These are phyloP conservation scores for Tympanuchus pallidicinctus DNA, from an alignment of 2,113 vertebrate genomes.

Conservation along the genomic window DNA sequence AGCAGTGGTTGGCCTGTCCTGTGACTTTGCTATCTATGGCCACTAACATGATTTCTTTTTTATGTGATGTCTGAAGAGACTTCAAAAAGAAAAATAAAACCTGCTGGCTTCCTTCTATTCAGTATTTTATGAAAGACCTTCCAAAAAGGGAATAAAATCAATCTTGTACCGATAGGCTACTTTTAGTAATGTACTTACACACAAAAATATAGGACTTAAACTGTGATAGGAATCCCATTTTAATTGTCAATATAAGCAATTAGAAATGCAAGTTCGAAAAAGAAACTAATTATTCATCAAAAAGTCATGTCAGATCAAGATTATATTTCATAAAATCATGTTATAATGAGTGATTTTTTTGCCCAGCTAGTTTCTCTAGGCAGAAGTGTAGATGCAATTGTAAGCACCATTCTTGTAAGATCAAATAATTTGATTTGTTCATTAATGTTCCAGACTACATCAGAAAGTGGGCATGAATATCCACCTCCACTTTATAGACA, in stretches of 20 bases:
- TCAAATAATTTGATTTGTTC: neutral
- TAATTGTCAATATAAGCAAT: neutral
- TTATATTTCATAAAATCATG: neutral
- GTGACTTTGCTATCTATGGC: neutral
- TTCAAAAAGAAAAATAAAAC: fast-evolving
- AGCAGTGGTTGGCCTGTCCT: neutral
- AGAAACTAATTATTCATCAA: neutral
- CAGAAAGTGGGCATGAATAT: neutral
- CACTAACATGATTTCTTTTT: neutral
- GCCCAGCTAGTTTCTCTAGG: neutral
- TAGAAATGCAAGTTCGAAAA: neutral
- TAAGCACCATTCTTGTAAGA: neutral
- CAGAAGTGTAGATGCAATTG: neutral
- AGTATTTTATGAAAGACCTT: neutral
- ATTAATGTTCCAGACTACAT: neutral
- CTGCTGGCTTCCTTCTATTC: neutral
- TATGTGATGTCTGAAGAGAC: neutral
- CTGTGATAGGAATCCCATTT: neutral
- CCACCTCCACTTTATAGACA: neutral
- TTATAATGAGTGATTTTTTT: neutral
- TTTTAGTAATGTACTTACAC: neutral
- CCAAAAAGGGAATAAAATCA: neutral
- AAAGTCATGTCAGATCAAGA: neutral
- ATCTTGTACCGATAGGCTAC: neutral
- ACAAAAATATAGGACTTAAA: neutral